These are phyloP conservation scores for Paralichthys olivaceus DNA, from an alignment of 2,113 vertebrate genomes.

Conservation along the genomic window DNA sequence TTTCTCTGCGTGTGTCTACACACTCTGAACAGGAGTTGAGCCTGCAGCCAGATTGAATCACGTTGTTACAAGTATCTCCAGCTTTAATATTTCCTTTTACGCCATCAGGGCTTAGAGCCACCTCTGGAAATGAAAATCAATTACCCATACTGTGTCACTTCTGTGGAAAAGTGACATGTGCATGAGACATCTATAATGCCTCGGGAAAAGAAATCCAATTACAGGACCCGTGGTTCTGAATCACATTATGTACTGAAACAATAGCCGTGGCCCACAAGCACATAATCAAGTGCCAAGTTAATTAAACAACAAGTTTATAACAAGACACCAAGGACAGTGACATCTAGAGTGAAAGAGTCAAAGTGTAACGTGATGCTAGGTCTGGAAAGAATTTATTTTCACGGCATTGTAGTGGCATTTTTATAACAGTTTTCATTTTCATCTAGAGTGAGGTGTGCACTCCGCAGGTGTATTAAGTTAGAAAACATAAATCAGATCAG, in stretches of 20 bases:
- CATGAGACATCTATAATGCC: background rate
- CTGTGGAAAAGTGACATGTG: slow-evolving; percentile 38
- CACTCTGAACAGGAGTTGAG: slow-evolving; percentile 47
- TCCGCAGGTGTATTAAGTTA: background rate
- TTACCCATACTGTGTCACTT: slow-evolving; percentile 50
- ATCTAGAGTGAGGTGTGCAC: slow-evolving; percentile 4
- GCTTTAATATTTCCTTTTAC: slow-evolving; percentile 39
- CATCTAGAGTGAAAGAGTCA: background rate
- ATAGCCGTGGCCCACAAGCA: slow-evolving; percentile 19
- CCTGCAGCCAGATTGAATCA: slow-evolving; percentile 51
- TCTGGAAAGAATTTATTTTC: slow-evolving; percentile 1
- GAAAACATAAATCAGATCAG: slow-evolving; percentile 4
- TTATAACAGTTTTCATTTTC: slow-evolving; percentile 1
- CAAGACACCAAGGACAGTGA: slow-evolving; percentile 8
- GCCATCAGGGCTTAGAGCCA: slow-evolving; percentile 35
- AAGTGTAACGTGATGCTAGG: background rate
- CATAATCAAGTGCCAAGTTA: slow-evolving; percentile 24
- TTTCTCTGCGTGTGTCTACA: slow-evolving; percentile 30
- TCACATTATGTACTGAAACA: slow-evolving; percentile 25
- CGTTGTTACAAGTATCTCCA: slow-evolving; percentile 41
- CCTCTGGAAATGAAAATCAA: slow-evolving; percentile 42
- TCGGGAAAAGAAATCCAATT: slow-evolving; percentile 18
- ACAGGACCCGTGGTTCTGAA: slow-evolving; percentile 10
- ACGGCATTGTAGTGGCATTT: slow-evolving; percentile 1
- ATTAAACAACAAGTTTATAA: slow-evolving; percentile 3